Evolutionary conservation across 2,113 vertebrate genomes (phyloP), one percentile per base, ranked within the genome.

Genomic region (Nycticryphes semicollaris): DNA sequence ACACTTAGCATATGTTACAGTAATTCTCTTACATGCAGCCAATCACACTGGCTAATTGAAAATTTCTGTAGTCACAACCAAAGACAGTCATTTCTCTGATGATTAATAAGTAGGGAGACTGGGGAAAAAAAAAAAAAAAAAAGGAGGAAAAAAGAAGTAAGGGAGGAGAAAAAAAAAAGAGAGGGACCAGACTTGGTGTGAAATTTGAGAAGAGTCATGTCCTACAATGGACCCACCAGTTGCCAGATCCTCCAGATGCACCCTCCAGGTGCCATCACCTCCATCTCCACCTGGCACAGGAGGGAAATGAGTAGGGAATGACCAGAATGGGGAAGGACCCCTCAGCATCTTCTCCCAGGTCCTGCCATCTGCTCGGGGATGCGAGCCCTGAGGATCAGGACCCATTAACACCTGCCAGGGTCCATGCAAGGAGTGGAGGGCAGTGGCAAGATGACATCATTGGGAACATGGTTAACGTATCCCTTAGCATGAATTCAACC

Each of bases 1-100:
- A 91, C 84, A 69, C 84, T 96, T 94, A 94, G 97, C 95, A 93
- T 92, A 96, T 96, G 96, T 93, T 88, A 64, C 77, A 83, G 75
- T 77, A 74, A 90, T 92, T 89, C 84, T 24, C 74, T 87, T 93
- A 72, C 89, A 81, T 35, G 50, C 87, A 76, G 87, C 95, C 94
- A 57, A 19, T 92, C 73, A 35, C 31, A 64, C 50, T 1, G 48
- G 70, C 48, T 94, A 92, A 95, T 85, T 83, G 94, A 72, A 68
- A 90, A 90, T 37, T 84, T 68, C 90, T 69, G 91, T 48, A 64
- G 72, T 70, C 76, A 50, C 80, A 19, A 87, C 67, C 27, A 77
- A 84, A 80, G 33, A 6, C 78, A 93, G 66, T 27, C 2, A 24
- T 73, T 72, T 75, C 70, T 51, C 70, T 87, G 47, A 30, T 68